These are phyloP conservation scores for Allolobophora icterica DNA, from an alignment of 2,888 invertebrate species.

Conservation along the genomic window DNA sequence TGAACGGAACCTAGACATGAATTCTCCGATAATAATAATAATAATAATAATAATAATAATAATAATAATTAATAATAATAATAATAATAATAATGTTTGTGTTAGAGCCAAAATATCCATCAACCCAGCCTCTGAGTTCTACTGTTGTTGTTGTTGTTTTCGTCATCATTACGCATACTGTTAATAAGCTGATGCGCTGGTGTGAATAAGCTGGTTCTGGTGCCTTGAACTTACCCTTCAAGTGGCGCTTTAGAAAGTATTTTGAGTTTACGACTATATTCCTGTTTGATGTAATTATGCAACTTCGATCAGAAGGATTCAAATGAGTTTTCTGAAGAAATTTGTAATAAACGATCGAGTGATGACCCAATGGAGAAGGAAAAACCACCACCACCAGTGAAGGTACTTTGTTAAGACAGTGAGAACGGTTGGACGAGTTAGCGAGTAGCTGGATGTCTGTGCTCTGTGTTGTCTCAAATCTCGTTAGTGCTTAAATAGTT, in stretches of 20 bases:
- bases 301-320: not conserved
- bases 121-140: too few relatives aligned
- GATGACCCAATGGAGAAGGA: not conserved
- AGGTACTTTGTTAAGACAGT: not conserved
- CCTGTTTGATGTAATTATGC: not conserved
- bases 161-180: not conserved
- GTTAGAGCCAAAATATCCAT: too few relatives aligned
- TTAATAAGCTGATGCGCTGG: not conserved
- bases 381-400: not conserved
- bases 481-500: not conserved
- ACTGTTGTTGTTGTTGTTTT: too few relatives aligned
- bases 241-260: too few relatives aligned
- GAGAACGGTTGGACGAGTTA: not conserved
- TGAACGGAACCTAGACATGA: too few relatives aligned
- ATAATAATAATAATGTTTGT: too few relatives aligned
- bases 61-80: too few relatives aligned
- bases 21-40: too few relatives aligned
- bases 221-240: too few relatives aligned
- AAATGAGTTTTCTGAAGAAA: not conserved
- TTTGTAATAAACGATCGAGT: not conserved
- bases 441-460: not conserved
- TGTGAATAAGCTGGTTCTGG: too few relatives aligned
- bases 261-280: too few relatives aligned
- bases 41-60: too few relatives aligned
- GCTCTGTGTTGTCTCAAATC: not conserved